These are phyloP conservation scores for Lerema accius DNA, from an alignment of 1,140 invertebrate species.

Conservation along the genomic window DNA sequence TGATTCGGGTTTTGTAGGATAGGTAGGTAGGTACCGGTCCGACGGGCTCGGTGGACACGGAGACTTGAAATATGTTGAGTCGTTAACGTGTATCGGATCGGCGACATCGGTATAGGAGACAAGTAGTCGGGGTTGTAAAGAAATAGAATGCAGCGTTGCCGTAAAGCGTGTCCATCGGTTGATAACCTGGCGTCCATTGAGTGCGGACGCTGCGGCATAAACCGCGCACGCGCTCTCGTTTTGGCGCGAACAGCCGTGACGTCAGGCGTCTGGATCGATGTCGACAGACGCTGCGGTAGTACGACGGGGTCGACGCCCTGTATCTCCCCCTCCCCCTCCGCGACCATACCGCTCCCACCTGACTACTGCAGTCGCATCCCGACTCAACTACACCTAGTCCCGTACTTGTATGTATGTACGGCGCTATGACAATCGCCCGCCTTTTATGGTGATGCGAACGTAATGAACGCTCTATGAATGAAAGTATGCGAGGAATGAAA, in stretches of 20 bases:
- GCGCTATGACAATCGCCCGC: slow-evolving; percentile 66
- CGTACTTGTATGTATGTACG: slow-evolving; percentile 52
- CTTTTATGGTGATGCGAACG: slow-evolving; percentile 73
- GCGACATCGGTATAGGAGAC: slow-evolving; percentile 27
- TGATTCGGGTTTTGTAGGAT: slow-evolving; percentile 27
- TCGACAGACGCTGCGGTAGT: slow-evolving; percentile 81
- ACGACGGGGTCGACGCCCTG: slow-evolving; percentile 76
- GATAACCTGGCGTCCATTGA: slow-evolving; percentile 74
- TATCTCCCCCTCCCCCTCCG: slow-evolving; percentile 50
- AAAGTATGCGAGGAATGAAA: slow-evolving; percentile 63
- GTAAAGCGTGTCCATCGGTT: slow-evolving; percentile 68
- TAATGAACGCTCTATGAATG: slow-evolving; percentile 70
- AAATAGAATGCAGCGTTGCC: slow-evolving; percentile 48
- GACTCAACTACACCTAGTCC: slow-evolving; percentile 60
- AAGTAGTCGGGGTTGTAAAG: slow-evolving; percentile 39
- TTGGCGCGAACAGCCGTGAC: slow-evolving; percentile 80
- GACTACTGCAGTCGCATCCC: slow-evolving; percentile 78
- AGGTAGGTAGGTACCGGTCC: slow-evolving; percentile 19
- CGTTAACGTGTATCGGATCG: slow-evolving; percentile 16
- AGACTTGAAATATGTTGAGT: slow-evolving; percentile 10
- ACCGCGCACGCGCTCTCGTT: slow-evolving; percentile 76
- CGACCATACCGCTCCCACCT: slow-evolving; percentile 64
- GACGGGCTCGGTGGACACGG: slow-evolving; percentile 4
- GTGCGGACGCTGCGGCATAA: slow-evolving; percentile 75
- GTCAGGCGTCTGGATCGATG: slow-evolving; percentile 81